phyloP scores from a whole-genome alignment of 2,888 invertebrate genomes.

The Lucinisca nassula region DNA sequence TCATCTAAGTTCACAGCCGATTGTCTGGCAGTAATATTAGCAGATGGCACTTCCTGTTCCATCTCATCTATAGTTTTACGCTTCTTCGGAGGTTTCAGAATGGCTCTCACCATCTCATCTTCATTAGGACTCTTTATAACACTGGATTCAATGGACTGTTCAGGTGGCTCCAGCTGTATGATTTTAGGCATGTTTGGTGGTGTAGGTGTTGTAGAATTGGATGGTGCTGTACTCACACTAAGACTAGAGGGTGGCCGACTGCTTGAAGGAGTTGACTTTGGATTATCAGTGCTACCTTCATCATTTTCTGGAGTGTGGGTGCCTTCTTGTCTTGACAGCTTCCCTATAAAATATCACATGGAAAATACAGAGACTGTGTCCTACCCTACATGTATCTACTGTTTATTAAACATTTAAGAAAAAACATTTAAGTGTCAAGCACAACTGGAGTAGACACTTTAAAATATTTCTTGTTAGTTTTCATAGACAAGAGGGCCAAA shows the following conservation, averaged over 20 bases:
- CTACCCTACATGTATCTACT: no score
- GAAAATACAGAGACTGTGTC: no score
- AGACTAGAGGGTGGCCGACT: constrained; percentile 67
- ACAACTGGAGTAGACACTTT: no score
- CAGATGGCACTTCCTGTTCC: constrained; percentile 57
- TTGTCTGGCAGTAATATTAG: constrained; percentile 67
- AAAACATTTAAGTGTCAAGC: no score
- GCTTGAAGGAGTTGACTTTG: constrained; percentile 69
- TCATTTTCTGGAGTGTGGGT: constrained; percentile 61
- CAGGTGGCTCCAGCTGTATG: constrained; percentile 33
- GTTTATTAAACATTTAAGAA: no score
- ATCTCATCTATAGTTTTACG: constrained; percentile 90
- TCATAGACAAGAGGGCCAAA: no score
- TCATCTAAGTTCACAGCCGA: constrained; percentile 93
- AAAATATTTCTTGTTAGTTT: no score
- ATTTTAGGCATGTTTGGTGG: constrained; percentile 42
- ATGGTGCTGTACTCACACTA: constrained; percentile 62
- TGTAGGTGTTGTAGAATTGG: constrained; percentile 55
- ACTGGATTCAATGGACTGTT: constrained; percentile 1
- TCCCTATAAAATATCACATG: constrained; percentile 11
- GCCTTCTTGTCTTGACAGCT: constrained; percentile 43
- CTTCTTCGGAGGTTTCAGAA: constrained; percentile 96
- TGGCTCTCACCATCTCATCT: constrained; percentile 72
- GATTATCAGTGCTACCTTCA: constrained; percentile 34
- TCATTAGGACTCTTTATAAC: constrained; percentile 70